Conservation (phyloP, 2,113 vertebrate genomes). For the Carassius auratus region DNA sequence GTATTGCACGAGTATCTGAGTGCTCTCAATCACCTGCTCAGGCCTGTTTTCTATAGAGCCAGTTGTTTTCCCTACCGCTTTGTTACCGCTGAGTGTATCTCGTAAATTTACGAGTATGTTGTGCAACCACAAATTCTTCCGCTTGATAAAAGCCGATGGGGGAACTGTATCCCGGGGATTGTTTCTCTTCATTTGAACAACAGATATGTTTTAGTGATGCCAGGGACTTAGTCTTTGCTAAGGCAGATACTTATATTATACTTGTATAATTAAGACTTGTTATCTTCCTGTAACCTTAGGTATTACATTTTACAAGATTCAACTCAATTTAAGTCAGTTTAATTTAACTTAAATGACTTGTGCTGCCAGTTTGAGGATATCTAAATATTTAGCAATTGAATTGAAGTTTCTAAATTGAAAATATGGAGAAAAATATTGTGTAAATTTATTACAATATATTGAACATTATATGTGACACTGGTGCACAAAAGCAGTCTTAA, state of each 20-base stretch:
- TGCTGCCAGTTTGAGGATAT: too few species aligned
- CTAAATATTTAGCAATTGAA: too few species aligned
- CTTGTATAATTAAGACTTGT: too few species aligned
- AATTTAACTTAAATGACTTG: too few species aligned
- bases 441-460: too few species aligned
- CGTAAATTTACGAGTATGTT: conserved; percentile 14
- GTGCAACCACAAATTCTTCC: conserved; percentile 22
- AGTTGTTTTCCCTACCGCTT: not conserved
- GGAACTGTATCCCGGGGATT: not conserved
- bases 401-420: too few species aligned
- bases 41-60: not conserved
- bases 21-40: conserved; percentile 8
- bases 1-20: not conserved
- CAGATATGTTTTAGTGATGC: not conserved
- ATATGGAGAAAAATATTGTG: too few species aligned
- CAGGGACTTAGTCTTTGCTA: not conserved
- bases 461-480: too few species aligned
- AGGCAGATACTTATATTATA: not conserved
- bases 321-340: too few species aligned
- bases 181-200: not conserved
- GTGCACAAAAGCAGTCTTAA: too few species aligned
- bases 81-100: conserved; percentile 16
- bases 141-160: not conserved
- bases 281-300: too few species aligned
- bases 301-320: too few species aligned